Base-by-base conservation (phyloP, 2,797 vertebrate species). In the Ctenopoma kingsleyae region DNA sequence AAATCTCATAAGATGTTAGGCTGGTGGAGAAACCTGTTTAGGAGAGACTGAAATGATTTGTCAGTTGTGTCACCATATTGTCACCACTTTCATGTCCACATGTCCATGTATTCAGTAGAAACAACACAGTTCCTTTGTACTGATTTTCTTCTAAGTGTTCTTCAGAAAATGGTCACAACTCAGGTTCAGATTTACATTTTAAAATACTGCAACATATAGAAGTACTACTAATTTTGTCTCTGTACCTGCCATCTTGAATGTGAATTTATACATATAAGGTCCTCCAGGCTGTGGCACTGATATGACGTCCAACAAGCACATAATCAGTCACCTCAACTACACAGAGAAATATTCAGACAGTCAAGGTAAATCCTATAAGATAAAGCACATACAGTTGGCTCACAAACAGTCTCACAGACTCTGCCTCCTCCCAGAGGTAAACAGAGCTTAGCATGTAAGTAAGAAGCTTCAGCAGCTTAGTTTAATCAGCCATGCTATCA, bases 391-490 rank as follows among this genome's bases (percentile, higher is more conserved):
- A 20, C 17, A 43, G 52, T 1, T 38, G 44, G 48, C 50, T 25
- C n/a, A 15, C 2, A 43, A 41, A 73, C n/a, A 27, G 36, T 25
- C 19, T 43, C 38, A 41, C 16, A 25, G 32, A 32, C 17, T 38
- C 16, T 44, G 44, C 56, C 4, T 22, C 35, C 13, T 77, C 35
- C 48, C 23, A 41, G 48, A 74, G 41, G 44, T 56, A 65, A 76
- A 71, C 40, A 53, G n/a, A 70, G 55, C 40, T 65, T 32, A 54
- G 58, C 19, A 47, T 76, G 20, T 67, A 52, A 23, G n/a, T 17
- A 36, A 30, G 38, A 65, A 46, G 19, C 16, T 15, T 20, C 23
- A 46, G 30, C 49, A 67, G 36, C 30, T 48, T 9, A 38, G 2
- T 64, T 44, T 48, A 58, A 51, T 71, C 58, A 67, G 35, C 25